Evolutionary conservation across 2,797 vertebrate species (phyloP).

Genomic region (Coracias cyanogaster): DNA sequence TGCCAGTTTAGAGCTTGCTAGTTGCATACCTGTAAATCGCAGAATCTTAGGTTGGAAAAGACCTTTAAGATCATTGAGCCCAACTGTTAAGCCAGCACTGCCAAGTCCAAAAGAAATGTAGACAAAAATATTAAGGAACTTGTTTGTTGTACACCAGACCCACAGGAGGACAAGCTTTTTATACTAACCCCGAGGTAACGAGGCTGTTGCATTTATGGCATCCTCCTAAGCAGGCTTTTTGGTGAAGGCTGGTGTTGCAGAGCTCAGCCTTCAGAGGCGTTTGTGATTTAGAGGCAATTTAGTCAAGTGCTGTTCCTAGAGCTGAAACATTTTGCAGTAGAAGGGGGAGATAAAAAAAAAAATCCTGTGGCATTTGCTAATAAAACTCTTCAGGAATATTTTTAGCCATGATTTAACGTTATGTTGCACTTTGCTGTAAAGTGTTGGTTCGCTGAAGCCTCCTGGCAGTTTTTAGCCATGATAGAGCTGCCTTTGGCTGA

Average conservation of each 20-base stretch:
- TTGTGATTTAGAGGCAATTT: background rate
- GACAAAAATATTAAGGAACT: background rate
- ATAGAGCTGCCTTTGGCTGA: background rate
- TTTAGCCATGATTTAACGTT: slow-evolving; percentile 21
- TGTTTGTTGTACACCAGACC: background rate
- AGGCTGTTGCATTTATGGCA: background rate
- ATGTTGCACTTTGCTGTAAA: background rate
- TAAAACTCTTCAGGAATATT: slow-evolving; percentile 26
- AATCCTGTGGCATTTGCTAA: slow-evolving; percentile 32
- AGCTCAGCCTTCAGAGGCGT: background rate
- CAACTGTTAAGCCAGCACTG: background rate
- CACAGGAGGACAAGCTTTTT: fast-evolving
- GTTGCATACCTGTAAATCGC: background rate
- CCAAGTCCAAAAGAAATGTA: background rate
- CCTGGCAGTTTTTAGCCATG: background rate
- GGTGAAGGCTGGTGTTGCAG: background rate
- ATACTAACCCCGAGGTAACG: background rate
- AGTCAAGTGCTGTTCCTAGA: slow-evolving; percentile 2
- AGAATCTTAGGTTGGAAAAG: background rate
- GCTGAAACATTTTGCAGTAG: background rate
- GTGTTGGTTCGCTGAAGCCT: background rate
- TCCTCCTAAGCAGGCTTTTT: background rate
- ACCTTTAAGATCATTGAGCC: background rate
- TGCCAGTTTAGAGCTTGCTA: background rate
- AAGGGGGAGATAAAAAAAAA: fast-evolving